Percentiles rank a stretch among this genome's conserved stretches.
Evolutionary conservation across 2,797 vertebrate species (phyloP).

Genomic region (Gobio occitaniae): DNA sequence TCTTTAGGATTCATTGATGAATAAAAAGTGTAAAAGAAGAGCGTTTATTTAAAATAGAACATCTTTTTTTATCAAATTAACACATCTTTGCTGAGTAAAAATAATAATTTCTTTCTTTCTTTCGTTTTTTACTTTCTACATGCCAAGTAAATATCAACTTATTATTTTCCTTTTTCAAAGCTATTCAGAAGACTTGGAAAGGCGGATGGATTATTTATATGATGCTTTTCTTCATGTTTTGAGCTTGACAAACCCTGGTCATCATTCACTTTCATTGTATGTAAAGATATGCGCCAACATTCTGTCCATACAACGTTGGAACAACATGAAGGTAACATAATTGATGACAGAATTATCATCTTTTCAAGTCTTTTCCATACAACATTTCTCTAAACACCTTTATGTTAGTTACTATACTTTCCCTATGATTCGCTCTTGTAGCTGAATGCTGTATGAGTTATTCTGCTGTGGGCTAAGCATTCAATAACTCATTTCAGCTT

Average conservation of each 20-base stretch:
- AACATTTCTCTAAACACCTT: neutral
- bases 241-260: neutral
- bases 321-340: neutral
- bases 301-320: neutral
- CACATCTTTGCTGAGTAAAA: too few species aligned
- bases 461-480: conserved; percentile 16
- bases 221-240: neutral
- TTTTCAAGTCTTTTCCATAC: neutral
- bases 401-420: neutral
- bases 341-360: neutral
- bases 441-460: neutral
- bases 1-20: too few species aligned
- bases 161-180: neutral
- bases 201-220: too few species aligned
- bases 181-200: neutral
- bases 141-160: neutral
- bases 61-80: too few species aligned
- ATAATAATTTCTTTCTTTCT: too few species aligned
- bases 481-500: conserved; percentile 55
- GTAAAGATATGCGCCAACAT: neutral
- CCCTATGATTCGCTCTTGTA: neutral
- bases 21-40: too few species aligned
- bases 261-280: neutral
- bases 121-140: neutral
- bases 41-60: too few species aligned